These are phyloP conservation scores for Mobula hypostoma DNA, from an alignment of 2,113 vertebrate species.

Conservation along the genomic window DNA sequence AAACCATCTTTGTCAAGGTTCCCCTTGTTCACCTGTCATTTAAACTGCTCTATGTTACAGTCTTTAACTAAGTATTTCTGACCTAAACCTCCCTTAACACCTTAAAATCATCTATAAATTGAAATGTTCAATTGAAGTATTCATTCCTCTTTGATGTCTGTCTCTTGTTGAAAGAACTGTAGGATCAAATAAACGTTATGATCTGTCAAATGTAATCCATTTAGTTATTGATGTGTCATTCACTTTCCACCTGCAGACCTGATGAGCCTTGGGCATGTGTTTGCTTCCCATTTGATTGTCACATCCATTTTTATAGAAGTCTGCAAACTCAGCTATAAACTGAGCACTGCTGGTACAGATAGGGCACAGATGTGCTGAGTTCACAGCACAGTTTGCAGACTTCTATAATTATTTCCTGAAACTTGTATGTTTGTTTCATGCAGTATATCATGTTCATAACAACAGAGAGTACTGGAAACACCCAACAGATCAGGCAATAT, in stretches of 20 bases:
- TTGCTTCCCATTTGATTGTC: neutral
- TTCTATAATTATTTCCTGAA: neutral
- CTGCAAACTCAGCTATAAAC: no score
- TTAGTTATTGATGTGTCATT: neutral
- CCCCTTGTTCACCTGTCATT: neutral
- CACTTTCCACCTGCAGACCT: neutral
- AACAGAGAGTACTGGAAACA: no score
- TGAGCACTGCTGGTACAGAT: no score
- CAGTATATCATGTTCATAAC: no score
- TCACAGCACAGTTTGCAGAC: neutral
- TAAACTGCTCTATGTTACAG: neutral
- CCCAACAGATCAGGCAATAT: no score
- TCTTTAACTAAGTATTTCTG: neutral
- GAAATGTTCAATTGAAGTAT: neutral
- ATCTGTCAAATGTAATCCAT: neutral
- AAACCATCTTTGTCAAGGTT: neutral
- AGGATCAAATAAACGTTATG: neutral
- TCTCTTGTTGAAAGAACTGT: neutral
- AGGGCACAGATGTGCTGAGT: neutral
- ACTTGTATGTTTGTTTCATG: no score
- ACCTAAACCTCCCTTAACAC: neutral
- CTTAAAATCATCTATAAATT: neutral
- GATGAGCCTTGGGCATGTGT: neutral
- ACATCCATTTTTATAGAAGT: neutral
- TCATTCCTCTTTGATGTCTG: neutral